Conservation (phyloP, 2,797 vertebrate species). For the Myotis vivesi region DNA sequence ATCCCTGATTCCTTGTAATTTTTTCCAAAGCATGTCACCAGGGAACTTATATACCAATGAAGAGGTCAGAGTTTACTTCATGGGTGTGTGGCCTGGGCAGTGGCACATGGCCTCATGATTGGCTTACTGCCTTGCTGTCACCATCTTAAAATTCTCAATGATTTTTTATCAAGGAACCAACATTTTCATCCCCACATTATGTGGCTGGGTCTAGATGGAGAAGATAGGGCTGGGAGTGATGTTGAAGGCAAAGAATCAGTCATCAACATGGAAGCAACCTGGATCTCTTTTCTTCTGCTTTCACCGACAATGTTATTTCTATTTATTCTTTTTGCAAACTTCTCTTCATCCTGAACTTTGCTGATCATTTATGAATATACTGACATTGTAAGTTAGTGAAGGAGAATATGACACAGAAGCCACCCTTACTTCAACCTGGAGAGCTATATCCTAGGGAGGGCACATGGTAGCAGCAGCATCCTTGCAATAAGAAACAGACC, state of each 20-base stretch:
- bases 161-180: not conserved
- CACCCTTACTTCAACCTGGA: not conserved
- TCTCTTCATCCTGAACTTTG: not conserved
- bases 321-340: not conserved
- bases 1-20: not conserved
- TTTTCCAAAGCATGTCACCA: not conserved
- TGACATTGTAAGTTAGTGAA: not conserved
- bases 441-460: not conserved
- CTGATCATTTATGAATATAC: not conserved
- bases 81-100: fast-evolving
- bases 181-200: not conserved
- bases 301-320: not conserved
- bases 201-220: not conserved
- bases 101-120: not conserved
- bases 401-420: not conserved
- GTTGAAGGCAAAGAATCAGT: not conserved
- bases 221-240: not conserved
- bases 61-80: not conserved
- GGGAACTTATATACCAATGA: not conserved
- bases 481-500: not conserved
- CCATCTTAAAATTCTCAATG: not conserved
- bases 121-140: not conserved
- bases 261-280: not conserved
- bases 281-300: not conserved
- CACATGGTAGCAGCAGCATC: too few relatives aligned